Conservation (phyloP, 2,113 vertebrate genomes). For the Vulpes ferrilata region DNA sequence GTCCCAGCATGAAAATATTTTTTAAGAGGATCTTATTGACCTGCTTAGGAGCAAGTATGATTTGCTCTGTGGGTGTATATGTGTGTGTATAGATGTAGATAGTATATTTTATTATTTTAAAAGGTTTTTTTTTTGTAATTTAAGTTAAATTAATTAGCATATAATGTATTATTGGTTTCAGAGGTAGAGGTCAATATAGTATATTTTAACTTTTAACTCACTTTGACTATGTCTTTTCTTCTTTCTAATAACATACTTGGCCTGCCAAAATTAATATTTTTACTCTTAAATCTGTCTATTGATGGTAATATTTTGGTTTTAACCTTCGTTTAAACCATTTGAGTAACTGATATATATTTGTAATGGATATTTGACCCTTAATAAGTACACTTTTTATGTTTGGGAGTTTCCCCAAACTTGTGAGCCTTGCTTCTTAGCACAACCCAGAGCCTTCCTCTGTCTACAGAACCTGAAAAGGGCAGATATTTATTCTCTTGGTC, state of each 20-base stretch:
- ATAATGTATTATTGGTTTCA: too few relatives aligned
- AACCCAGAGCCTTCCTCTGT: background rate
- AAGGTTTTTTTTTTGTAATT: too few relatives aligned
- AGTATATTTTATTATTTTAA: too few relatives aligned
- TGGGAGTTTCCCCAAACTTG: background rate
- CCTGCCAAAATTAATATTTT: background rate
- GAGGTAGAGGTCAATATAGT: too few relatives aligned
- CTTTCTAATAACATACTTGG: background rate
- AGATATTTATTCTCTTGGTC: background rate
- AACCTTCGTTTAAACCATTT: background rate
- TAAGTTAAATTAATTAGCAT: too few relatives aligned
- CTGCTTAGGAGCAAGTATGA: background rate
- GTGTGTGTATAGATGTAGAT: background rate
- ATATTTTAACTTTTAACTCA: background rate
- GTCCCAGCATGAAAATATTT: too few relatives aligned
- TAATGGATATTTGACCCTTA: background rate
- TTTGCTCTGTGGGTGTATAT: background rate
- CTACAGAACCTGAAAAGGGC: background rate
- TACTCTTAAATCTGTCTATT: background rate
- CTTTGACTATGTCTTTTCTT: background rate
- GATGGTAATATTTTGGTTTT: slow-evolving; percentile 2
- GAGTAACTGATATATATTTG: background rate
- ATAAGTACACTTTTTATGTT: background rate
- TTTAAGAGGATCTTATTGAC: background rate
- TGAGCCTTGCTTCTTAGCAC: background rate